Base-by-base conservation (phyloP, 2,113 vertebrate genomes). In the Acrocephalus arundinaceus region DNA sequence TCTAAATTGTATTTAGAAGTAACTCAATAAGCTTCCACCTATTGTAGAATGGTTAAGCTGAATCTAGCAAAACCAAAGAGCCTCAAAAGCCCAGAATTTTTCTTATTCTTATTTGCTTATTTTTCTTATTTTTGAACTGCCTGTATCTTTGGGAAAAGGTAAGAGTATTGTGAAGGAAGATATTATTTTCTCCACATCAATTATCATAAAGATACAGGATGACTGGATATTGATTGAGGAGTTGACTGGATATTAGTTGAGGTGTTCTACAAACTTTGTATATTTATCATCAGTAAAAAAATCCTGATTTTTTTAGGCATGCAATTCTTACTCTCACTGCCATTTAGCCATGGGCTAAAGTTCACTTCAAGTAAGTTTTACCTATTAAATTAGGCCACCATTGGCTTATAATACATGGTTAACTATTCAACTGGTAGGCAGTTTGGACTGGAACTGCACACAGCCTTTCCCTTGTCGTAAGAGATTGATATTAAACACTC, bases 81-180 rank as follows among this genome's bases (percentile, higher is more conserved):
- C 31, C 35, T 45, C 5, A 62, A 71, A 84, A 52, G 4, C 0
- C 0, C 18, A 28, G 18, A 30, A 15, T 41, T 84, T 43, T 84
- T 85, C 8, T 21, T 67, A 15, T 39, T 85, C 55, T 89, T 79
- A 22, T n/a, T 41, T 79, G 55, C 9, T 35, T 63, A 7, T 52
- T 85, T 85, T 76, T 87, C 14, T 14, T 65, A 19, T 46, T 86
- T 95, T 92, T 74, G 12, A 61, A 25, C 15, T 49, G 18, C 10
- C 13, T 51, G 11, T 39, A 45, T 17, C 24, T 90, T 70, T 71
- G 49, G 21, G 13, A 17, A 57, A 90, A 82, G 1, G 3, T 52
- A 77, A 46, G 11, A 21, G 3, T 46, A 24, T 58, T 22, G 9
- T 25, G 23, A 87, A 83, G 10, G 13, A 74, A 73, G 3, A 4